phyloP scores from a whole-genome alignment of 2,797 vertebrate genomes.

The Halcyon leucocephala region DNA sequence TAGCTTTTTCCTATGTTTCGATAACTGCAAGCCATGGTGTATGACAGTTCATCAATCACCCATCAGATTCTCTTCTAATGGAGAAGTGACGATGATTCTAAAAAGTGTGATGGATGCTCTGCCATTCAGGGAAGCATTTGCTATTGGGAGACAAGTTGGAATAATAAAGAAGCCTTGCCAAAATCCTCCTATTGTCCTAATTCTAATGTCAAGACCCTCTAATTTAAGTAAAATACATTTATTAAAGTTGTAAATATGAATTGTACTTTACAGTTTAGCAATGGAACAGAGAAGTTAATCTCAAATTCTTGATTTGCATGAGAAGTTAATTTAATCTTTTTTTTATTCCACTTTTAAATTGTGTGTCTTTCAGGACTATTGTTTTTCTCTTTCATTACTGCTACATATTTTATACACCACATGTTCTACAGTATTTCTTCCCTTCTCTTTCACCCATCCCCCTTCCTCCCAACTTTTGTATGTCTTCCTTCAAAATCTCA shows the following conservation, averaged over 20 bases:
- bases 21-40: neutral
- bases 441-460: neutral
- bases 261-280: neutral
- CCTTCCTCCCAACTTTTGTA: neutral
- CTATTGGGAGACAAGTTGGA: neutral
- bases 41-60: neutral
- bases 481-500: neutral
- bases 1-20: slow-evolving; percentile 4
- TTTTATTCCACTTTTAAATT: neutral
- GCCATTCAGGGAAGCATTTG: neutral
- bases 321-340: neutral
- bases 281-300: neutral
- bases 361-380: neutral
- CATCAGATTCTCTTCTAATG: neutral
- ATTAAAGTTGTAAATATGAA: neutral
- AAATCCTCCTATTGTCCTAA: neutral
- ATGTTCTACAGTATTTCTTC: neutral
- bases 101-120: neutral
- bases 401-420: neutral
- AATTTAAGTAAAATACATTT: neutral
- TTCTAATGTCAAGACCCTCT: neutral
- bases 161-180: neutral
- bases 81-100: neutral
- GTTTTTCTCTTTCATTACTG: neutral
- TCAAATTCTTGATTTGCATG: neutral